A percentile compares a stretch with the other conserved stretches of the same genome.
Conservation (phyloP, 2,113 vertebrate species). For the Antennarius striatus region DNA sequence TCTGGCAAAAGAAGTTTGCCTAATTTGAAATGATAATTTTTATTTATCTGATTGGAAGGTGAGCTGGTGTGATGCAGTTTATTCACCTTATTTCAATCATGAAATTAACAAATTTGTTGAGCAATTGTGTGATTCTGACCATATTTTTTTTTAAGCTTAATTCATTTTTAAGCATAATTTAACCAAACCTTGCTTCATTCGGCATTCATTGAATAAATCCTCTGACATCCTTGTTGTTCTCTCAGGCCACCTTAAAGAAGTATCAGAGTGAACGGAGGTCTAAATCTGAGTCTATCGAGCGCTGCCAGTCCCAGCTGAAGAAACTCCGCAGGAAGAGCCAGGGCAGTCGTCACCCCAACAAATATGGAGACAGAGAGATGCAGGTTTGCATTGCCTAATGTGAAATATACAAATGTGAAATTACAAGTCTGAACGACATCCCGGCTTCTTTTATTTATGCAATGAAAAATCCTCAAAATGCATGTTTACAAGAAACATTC, state of each 20-base stretch:
- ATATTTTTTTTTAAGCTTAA: too few relatives aligned
- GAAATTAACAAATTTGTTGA: background rate
- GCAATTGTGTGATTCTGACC: background rate
- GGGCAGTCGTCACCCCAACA: slow-evolving; percentile 84
- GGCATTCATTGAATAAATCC: too few relatives aligned
- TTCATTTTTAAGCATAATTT: background rate
- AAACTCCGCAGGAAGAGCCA: slow-evolving; percentile 86
- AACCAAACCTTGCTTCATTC: background rate
- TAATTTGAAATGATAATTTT: background rate
- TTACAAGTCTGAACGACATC: background rate
- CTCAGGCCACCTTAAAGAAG: slow-evolving; percentile 85
- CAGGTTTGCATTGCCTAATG: slow-evolving; percentile 70
- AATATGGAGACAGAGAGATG: slow-evolving; percentile 87
- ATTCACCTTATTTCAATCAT: background rate
- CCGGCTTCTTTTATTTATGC: slow-evolving; percentile 9
- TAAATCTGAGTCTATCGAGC: slow-evolving; percentile 84
- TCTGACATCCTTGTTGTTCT: background rate
- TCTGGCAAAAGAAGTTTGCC: background rate
- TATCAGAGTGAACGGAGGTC: slow-evolving; percentile 84
- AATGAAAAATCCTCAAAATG: slow-evolving; percentile 23
- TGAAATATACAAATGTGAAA: background rate
- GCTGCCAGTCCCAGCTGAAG: slow-evolving; percentile 86
- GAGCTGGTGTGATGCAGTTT: background rate
- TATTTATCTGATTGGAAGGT: background rate
- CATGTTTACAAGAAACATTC: slow-evolving; percentile 9